phyloP scores from a whole-genome alignment of 2,888 invertebrate species.

The Abrostola tripartita region DNA sequence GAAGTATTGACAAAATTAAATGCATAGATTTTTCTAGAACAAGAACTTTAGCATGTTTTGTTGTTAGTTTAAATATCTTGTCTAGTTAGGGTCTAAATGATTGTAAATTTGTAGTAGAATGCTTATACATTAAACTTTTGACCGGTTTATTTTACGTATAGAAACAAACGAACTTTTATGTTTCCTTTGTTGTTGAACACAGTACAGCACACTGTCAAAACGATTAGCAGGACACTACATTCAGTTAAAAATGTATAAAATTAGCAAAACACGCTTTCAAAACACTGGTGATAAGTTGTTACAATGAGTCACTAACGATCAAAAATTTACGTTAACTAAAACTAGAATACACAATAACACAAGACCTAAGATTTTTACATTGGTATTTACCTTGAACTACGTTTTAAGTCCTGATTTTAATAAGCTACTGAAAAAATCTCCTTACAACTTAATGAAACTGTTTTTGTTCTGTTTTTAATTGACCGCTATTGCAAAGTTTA shows the following conservation, averaged over 20 bases:
- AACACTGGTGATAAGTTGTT: not conserved
- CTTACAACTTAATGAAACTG: no score
- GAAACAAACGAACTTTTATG: no score
- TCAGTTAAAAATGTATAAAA: not conserved
- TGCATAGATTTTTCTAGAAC: no score
- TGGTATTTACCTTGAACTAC: not conserved
- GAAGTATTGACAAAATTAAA: not conserved
- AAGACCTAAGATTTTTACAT: not conserved
- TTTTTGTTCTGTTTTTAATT: not conserved
- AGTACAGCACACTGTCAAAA: no score
- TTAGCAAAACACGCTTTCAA: not conserved
- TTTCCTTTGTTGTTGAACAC: no score
- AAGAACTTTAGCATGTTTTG: no score
- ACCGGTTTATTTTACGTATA: no score
- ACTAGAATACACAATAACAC: not conserved
- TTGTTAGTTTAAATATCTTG: no score
- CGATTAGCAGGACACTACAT: not conserved
- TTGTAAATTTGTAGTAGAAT: no score
- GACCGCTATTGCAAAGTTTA: slow-evolving; percentile 26
- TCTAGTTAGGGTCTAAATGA: no score
- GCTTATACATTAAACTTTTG: no score
- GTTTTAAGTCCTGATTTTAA: not conserved
- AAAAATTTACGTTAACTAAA: not conserved
- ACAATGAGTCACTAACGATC: not conserved
- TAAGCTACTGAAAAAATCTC: not conserved